phyloP scores from a whole-genome alignment of 2,113 vertebrate species.

The Noturus placidus region DNA sequence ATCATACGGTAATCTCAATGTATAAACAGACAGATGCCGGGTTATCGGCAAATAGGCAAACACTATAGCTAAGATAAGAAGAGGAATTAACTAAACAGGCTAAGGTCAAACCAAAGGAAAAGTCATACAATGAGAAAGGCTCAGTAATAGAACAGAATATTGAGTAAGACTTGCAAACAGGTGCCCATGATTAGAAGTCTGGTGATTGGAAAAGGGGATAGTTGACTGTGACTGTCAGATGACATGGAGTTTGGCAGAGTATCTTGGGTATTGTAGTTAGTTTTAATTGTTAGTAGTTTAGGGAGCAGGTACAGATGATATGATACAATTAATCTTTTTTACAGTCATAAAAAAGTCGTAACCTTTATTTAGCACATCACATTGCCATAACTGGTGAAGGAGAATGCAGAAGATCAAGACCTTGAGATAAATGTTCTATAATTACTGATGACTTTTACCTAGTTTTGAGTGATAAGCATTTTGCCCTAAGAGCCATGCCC shows the following conservation, averaged over 20 bases:
- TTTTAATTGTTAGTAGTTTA: background rate
- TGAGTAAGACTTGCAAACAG: background rate
- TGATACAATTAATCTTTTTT: constrained; percentile 12
- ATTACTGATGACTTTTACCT: constrained; percentile 91
- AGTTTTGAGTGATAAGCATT: constrained; percentile 88
- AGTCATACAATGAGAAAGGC: background rate
- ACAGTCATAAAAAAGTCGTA: constrained; percentile 26
- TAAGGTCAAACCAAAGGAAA: background rate
- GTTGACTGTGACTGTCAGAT: background rate
- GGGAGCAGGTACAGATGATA: background rate
- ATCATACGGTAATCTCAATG: background rate
- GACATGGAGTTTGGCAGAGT: background rate
- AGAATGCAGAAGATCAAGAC: constrained; percentile 71
- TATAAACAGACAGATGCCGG: background rate
- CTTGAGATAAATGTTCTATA: constrained; percentile 95
- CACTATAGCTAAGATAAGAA: background rate
- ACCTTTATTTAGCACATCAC: constrained; percentile 27
- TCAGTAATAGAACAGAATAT: background rate
- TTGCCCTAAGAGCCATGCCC: constrained; percentile 83
- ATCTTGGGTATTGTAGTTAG: background rate
- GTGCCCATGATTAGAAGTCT: background rate
- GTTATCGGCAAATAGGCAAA: background rate
- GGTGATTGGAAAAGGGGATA: background rate
- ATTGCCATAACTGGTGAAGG: constrained; percentile 33
- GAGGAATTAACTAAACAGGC: background rate